Conservation (phyloP, 2,888 invertebrate species). For the Zaprionus obscuricornis region DNA sequence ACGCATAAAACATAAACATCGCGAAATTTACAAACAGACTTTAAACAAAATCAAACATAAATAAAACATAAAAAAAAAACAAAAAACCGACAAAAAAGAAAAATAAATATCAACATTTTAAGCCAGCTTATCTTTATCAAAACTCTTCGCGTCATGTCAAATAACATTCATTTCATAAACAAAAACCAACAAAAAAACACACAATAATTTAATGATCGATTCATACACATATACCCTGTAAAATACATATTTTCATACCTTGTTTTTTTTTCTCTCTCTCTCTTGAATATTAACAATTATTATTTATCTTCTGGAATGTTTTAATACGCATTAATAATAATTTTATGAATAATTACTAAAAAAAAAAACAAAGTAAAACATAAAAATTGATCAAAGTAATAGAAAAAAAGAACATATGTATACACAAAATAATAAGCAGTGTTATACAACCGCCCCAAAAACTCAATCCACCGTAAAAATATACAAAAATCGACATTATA, state of each 20-base stretch:
- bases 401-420: conserved; percentile 20
- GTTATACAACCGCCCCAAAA: conserved; percentile 26
- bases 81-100: not conserved
- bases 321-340: conserved; percentile 63
- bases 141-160: conserved; percentile 18
- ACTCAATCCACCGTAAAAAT: conserved; percentile 22
- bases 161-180: conserved; percentile 34
- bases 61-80: not conserved
- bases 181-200: conserved; percentile 9
- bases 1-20: too few species aligned
- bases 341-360: conserved; percentile 65
- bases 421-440: conserved; percentile 24
- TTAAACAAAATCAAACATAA: not conserved
- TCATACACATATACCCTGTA: conserved; percentile 34
- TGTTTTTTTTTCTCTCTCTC: conserved; percentile 18
- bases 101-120: conserved; percentile 27
- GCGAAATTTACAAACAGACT: conserved; percentile 4
- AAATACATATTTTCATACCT: conserved; percentile 32
- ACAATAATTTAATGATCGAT: conserved; percentile 5
- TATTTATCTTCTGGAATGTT: conserved; percentile 68
- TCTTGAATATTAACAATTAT: conserved; percentile 48
- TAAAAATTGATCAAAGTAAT: conserved; percentile 25
- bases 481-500: conserved; percentile 62
- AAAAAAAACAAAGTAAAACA: conserved; percentile 9
- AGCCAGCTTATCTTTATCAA: conserved; percentile 14